Conservation (phyloP, 2,888 invertebrate genomes). For the Pyralis farinalis region DNA sequence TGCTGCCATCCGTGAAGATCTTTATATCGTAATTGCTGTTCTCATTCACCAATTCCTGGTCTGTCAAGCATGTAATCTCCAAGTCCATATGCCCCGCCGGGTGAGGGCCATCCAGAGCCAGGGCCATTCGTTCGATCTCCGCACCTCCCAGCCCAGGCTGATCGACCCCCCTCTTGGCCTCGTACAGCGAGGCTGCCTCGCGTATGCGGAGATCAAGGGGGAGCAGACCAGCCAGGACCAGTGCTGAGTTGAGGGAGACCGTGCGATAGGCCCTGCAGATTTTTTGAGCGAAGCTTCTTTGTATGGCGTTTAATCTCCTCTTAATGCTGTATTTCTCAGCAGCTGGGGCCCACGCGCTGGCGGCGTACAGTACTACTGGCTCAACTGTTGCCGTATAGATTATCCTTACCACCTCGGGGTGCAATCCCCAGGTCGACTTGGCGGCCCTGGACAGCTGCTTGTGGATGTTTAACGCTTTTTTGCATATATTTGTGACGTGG, state of each 20-base stretch:
- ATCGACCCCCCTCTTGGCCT: conserved; percentile 15
- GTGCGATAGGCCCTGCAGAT: conserved; percentile 15
- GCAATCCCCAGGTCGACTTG: conserved; percentile 4
- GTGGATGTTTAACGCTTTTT: not conserved
- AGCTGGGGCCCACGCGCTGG: conserved; percentile 13
- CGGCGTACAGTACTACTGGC: conserved; percentile 1
- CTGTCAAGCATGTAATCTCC: conserved; percentile 6
- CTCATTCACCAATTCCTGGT: not conserved
- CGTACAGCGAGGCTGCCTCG: conserved; percentile 18
- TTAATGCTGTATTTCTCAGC: not conserved
- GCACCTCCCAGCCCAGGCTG: conserved; percentile 11
- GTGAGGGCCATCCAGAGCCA: conserved; percentile 6
- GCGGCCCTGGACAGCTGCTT: conserved; percentile 3
- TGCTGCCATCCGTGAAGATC: too few species aligned
- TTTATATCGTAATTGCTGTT: not conserved
- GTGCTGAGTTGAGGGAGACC: conserved; percentile 16
- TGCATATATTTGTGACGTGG: not conserved
- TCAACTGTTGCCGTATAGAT: not conserved
- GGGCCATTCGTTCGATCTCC: conserved; percentile 16
- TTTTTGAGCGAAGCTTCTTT: conserved; percentile 15
- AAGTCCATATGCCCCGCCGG: conserved; percentile 8
- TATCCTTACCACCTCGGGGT: not conserved
- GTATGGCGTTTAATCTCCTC: conserved; percentile 4
- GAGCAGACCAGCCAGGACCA: conserved; percentile 1
- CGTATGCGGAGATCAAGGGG: conserved; percentile 18